Evolutionary conservation across 2,113 vertebrate species (phyloP).

Genomic region (Promerops cafer): DNA sequence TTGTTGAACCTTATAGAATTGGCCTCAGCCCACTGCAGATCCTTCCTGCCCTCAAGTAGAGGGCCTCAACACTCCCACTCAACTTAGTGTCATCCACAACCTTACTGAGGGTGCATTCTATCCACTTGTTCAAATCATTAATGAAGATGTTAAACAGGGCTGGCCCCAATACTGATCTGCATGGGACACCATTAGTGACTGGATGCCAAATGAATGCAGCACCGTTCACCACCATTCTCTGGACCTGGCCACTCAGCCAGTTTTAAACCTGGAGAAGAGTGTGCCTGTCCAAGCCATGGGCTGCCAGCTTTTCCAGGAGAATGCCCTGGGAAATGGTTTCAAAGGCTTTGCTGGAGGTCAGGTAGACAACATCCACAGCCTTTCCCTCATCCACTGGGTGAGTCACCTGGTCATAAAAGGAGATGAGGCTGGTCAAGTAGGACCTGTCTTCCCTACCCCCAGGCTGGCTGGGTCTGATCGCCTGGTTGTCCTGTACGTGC

Average conservation of each 20-base stretch:
- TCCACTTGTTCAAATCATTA: not conserved
- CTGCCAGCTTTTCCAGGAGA: not conserved
- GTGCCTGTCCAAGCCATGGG: not conserved
- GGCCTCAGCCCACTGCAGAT: not conserved
- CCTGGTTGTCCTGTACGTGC: rapidly evolving
- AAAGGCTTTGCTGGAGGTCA: not conserved
- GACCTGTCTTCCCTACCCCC: not conserved
- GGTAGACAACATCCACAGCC: not conserved
- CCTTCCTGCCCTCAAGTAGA: not conserved
- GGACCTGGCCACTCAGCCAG: not conserved
- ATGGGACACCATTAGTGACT: not conserved
- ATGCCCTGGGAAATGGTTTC: not conserved
- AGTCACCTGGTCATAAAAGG: not conserved
- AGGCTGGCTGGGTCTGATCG: not conserved
- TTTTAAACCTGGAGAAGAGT: not conserved
- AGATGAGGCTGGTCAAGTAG: not conserved
- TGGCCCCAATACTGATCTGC: rapidly evolving
- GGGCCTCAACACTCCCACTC: not conserved
- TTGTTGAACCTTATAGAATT: not conserved
- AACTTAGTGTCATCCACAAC: not conserved
- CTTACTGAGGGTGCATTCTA: not conserved
- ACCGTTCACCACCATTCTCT: not conserved
- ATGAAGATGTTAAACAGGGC: not conserved
- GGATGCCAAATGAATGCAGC: not conserved
- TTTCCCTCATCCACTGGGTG: not conserved